Evolutionary conservation across 2,888 invertebrate species (phyloP), one percentile per base, ranked within the genome.

Genomic region (Ethmia dodecea): DNA sequence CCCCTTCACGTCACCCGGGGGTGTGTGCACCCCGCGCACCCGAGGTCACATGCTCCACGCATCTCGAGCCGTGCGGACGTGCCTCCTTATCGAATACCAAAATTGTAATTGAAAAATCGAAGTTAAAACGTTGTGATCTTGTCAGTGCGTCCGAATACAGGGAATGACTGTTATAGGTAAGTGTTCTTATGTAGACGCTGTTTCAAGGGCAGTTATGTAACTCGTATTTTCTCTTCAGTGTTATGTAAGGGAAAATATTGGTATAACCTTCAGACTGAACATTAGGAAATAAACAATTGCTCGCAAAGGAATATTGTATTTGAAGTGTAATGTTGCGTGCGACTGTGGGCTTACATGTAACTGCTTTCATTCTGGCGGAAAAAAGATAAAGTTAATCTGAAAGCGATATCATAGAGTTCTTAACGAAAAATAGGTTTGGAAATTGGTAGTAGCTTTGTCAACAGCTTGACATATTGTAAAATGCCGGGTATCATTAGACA

Each of bases 11-110:
- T 47, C 67, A 55, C 68, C 66, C 47, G 70, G 75, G 78, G 77
- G 76, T 79, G 77, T 74, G 72, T 69, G 64, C 58, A 59, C 65
- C 59, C 47, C 55, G 58, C 56, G 60, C 42, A 9, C 11, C 20
- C 75, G 81, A 83, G 81, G 81, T 80, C 80, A 84, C 68, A 77
- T 66, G 70, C 66, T 56, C 58, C 55, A 60, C 64, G 66, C 50
- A 60, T 49, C 47, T 55, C 64, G 64, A 44, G 39, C 57, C 33
- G 64, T 40, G 49, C 62, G 60, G 71, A 69, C 78, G 81, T 69
- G 68, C 51, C 47, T 42, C 9, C 9, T n/a, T 9, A 8, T 30
- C 40, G 43, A 32, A 36, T 45, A 42, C 39, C 43, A 18, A 37
- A 44, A 46, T 47, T 43, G 40, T 36, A 37, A 38, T 33, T 43